Evolutionary conservation across 2,888 invertebrate genomes (phyloP), one percentile per base, ranked within the genome.

Genomic region (Pyrrhia umbra): DNA sequence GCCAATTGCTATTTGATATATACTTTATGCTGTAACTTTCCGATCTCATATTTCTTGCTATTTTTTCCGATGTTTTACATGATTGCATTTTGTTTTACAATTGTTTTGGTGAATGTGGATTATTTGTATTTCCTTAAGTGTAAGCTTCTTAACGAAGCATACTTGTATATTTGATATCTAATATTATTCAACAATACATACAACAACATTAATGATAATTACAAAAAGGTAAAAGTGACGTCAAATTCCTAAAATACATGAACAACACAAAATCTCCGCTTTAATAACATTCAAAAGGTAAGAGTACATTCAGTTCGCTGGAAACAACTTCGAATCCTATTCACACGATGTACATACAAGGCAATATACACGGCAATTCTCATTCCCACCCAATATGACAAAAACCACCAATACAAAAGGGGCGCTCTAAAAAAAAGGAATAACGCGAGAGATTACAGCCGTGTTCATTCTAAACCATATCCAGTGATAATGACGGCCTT

Each of bases 1-100:
- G 92, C 86, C 94, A 93, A 94, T 94, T 92, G 93, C 92, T 91
- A 89, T 93, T 92, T 93, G 92, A 92, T 92, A 90, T 93, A 91
- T 92, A 91, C 89, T 90, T 90, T 90, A 89, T 91, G 89, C 84
- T 90, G 89, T 90, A 90, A 91, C 91, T 91, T 92, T 90, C 80
- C 82, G 87, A 89, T 90, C 90, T 88, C 87, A 90, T 90, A 89
- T 90, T 90, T 89, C 89, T 91, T 88, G 78, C 81, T 82, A 85
- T 90, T 90, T 86, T 86, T 82, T 80, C 75, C 73, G 45, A 60
- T 68, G 51, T 68, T 76, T 81, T 81, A 84, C 82, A 82, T 83
- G 80, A 84, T 84, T 85, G 82, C 80, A 82, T 82, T 82, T 82
- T 78, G 68, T 73, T 79, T 79, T 63, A 66, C 65, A 68, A 70